Percentiles rank a stretch among this genome's conserved stretches.
Conservation (phyloP, 2,797 vertebrate genomes). For the Atherinosoma microstoma region DNA sequence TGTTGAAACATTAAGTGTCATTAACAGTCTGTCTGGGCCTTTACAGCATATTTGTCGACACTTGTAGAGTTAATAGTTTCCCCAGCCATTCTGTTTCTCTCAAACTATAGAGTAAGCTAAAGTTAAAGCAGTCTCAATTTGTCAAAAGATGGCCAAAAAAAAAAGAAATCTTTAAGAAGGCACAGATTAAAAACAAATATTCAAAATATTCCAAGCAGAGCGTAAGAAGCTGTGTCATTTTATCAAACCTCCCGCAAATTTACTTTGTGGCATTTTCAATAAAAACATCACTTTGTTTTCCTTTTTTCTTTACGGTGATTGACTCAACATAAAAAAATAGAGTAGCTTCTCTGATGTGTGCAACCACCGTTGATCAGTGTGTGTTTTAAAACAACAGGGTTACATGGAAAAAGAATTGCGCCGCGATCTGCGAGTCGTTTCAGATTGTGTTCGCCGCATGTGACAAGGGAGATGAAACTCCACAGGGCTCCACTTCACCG, state of each 20-base stretch:
- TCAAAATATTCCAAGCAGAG: neutral
- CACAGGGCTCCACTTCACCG: constrained; percentile 40
- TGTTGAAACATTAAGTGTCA: constrained; percentile 28
- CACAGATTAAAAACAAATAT: neutral
- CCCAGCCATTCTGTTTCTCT: constrained; percentile 26
- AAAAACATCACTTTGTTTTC: constrained; percentile 12
- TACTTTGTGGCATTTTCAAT: constrained; percentile 7
- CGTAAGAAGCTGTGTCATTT: neutral
- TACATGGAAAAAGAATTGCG: constrained; percentile 22
- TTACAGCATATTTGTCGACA: constrained; percentile 33
- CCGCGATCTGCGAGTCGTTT: constrained; percentile 15
- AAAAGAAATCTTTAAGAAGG: neutral
- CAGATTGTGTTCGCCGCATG: constrained; percentile 27
- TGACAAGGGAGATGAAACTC: constrained; percentile 36
- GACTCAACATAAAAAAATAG: neutral
- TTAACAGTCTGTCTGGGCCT: constrained; percentile 44
- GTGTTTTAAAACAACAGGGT: constrained; percentile 18
- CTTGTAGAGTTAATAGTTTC: constrained; percentile 36
- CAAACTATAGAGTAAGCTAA: constrained; percentile 28
- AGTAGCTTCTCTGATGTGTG: neutral
- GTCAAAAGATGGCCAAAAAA: constrained; percentile 17
- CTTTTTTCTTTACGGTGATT: neutral
- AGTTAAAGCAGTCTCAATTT: constrained; percentile 23
- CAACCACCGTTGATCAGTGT: constrained; percentile 3
- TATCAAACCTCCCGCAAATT: neutral